Conservation (phyloP, 2,797 vertebrate genomes). For the Gymnoscopelus braueri region DNA sequence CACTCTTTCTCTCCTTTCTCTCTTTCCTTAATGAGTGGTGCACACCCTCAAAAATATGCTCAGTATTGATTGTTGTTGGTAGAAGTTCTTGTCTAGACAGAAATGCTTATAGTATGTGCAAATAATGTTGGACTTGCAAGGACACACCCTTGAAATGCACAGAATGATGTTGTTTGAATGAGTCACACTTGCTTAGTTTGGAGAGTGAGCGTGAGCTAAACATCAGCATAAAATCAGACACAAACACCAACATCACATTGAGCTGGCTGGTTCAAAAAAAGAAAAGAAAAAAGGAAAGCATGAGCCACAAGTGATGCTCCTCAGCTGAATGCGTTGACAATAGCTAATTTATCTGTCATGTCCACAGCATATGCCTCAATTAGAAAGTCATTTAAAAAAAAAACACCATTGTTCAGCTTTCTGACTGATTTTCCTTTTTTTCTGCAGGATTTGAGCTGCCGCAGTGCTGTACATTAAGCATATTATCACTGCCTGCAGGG, state of each 20-base stretch:
- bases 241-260: conserved; percentile 57
- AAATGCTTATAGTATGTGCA: conserved; percentile 9
- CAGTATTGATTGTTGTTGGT: not conserved
- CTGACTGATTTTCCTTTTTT: conserved; percentile 55
- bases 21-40: conserved; percentile 41
- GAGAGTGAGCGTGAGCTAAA: conserved; percentile 32
- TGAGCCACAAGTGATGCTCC: conserved; percentile 55
- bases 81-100: not conserved
- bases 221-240: conserved; percentile 33
- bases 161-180: not conserved
- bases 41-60: not conserved
- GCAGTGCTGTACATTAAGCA: conserved; percentile 60
- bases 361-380: conserved; percentile 74
- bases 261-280: conserved; percentile 49
- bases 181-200: conserved; percentile 6
- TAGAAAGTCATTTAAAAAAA: conserved; percentile 76
- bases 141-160: not conserved
- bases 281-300: conserved; percentile 49
- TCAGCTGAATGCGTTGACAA: conserved; percentile 71
- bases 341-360: conserved; percentile 79
- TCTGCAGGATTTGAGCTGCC: conserved; percentile 47
- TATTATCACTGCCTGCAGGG: conserved; percentile 66
- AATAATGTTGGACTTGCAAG: not conserved
- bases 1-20: conserved; percentile 18
- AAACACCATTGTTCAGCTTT: conserved; percentile 72